Conservation (phyloP, 2,888 invertebrate genomes). For the Anaspis maculata region DNA sequence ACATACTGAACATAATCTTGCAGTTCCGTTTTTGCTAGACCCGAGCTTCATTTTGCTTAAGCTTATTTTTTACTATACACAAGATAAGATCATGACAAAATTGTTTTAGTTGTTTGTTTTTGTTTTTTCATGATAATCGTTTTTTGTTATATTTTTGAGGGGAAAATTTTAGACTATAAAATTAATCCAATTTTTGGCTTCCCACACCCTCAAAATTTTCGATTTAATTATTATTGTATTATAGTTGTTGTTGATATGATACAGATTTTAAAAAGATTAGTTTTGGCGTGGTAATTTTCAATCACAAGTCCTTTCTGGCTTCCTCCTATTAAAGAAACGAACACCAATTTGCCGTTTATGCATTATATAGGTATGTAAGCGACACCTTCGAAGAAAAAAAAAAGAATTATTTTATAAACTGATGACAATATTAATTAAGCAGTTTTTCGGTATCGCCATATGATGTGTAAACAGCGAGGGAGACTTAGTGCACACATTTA, state of each 20-base stretch:
- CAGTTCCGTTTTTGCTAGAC: conserved; percentile 10
- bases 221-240: too few relatives aligned
- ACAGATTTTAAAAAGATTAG: too few relatives aligned
- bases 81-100: conserved; percentile 24
- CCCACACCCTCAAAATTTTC: too few relatives aligned
- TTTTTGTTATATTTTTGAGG: too few relatives aligned
- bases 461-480: conserved; percentile 12
- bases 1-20: conserved; percentile 10
- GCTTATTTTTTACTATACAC: conserved; percentile 10
- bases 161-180: too few relatives aligned
- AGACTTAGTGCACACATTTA: conserved; percentile 7
- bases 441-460: too few relatives aligned
- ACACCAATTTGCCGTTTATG: conserved; percentile 10
- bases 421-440: too few relatives aligned
- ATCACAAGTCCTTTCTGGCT: conserved; percentile 22
- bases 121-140: background rate
- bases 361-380: too few relatives aligned
- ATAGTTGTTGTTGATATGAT: too few relatives aligned
- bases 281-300: conserved; percentile 23
- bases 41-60: conserved; percentile 10
- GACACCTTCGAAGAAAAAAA: too few relatives aligned
- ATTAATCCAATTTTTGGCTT: too few relatives aligned
- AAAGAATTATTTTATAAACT: too few relatives aligned
- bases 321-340: conserved; percentile 9
- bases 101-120: conserved; percentile 10